Conservation (phyloP, 2,888 invertebrate species). For the Biston stratarius region DNA sequence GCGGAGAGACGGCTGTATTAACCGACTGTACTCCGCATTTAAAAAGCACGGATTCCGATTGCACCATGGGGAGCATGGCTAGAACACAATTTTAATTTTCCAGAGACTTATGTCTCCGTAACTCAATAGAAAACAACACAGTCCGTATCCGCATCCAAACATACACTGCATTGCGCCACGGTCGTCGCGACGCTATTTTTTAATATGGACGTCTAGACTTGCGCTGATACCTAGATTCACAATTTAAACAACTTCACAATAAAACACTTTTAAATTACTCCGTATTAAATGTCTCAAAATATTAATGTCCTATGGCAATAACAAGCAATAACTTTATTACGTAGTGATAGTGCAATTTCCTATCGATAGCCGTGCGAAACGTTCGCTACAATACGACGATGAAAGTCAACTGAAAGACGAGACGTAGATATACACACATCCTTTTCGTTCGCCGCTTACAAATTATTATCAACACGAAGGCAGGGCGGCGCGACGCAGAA, state of each 20-base stretch:
- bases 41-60: conserved; percentile 77
- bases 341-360: conserved; percentile 83
- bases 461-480: conserved; percentile 79
- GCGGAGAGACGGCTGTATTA: conserved; percentile 71
- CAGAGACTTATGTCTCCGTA: conserved; percentile 65
- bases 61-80: conserved; percentile 83
- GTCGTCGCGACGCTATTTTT: conserved; percentile 76
- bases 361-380: conserved; percentile 84
- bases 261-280: conserved; percentile 45
- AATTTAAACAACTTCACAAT: conserved; percentile 45
- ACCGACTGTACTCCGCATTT: conserved; percentile 74
- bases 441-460: conserved; percentile 82
- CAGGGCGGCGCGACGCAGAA: conserved; percentile 52
- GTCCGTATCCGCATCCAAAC: conserved; percentile 77
- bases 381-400: conserved; percentile 85
- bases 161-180: conserved; percentile 86
- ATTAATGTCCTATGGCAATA: conserved; percentile 58
- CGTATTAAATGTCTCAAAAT: conserved; percentile 51
- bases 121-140: conserved; percentile 73
- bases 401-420: conserved; percentile 87
- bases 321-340: conserved; percentile 78
- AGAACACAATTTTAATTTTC: conserved; percentile 68
- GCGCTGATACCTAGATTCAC: conserved; percentile 51
- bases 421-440: conserved; percentile 85
- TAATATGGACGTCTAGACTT: conserved; percentile 56